Conservation (phyloP, 2,113 vertebrate species). For the Mus pahari region DNA sequence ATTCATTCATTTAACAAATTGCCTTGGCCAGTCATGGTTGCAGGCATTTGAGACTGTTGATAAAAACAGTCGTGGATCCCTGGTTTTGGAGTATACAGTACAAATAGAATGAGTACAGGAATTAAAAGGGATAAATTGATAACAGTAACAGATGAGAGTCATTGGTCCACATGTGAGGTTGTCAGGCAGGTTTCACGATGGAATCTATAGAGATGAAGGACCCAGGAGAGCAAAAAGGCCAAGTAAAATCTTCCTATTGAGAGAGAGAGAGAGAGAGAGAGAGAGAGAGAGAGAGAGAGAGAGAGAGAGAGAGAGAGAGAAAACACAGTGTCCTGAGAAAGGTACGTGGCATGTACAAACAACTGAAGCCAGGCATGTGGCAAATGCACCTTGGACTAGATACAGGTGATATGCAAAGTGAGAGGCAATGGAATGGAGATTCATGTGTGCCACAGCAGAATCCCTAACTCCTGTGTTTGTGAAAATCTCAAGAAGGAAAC, state of each 20-base stretch:
- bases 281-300: too few species aligned
- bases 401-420: background rate
- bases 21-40: background rate
- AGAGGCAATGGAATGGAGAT: background rate
- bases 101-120: background rate
- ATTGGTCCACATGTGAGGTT: background rate
- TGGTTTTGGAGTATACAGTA: background rate
- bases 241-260: background rate
- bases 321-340: background rate
- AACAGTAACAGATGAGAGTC: background rate
- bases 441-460: too few species aligned
- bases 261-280: too few species aligned
- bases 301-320: background rate
- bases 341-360: background rate
- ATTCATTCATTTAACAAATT: background rate
- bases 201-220: background rate
- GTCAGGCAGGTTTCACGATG: background rate
- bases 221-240: background rate
- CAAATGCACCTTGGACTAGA: background rate
- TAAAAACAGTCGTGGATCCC: conserved; percentile 1
- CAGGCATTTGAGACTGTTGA: background rate
- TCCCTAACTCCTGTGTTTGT: background rate
- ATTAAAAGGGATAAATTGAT: background rate
- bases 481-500: background rate
- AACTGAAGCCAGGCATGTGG: fast-evolving